Evolutionary conservation across 1,140 invertebrate genomes (phyloP), one percentile per base, ranked within the genome.

Genomic region (Agrilus planipennis): DNA sequence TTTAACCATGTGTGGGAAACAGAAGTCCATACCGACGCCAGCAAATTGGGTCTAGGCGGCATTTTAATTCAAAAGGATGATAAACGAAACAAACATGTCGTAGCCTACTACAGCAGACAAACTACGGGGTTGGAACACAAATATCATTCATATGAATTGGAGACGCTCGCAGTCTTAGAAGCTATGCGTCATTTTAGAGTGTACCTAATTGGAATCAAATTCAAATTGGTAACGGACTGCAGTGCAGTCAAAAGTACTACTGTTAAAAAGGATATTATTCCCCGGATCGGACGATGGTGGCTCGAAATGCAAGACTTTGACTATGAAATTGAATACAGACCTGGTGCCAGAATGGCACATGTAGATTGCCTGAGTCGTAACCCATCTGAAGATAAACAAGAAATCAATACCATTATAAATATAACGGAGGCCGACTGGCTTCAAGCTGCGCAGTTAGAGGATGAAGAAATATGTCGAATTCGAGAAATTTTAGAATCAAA

Each of bases 151-250:
- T 50, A 41, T 29, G 48, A 52, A 39, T 36, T 55, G 14, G 50
- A 56, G 36, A 34, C 51, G 17, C 7, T 58, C n/a, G 56, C 56
- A 0, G 41, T 46, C 9, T 30, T 43, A 10, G 22, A 31, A 10
- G 20, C 18, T 20, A n/a, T 45, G 21, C 15, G 44, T 18, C 28
- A 25, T 12, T 34, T 63, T 27, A 44, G 57, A 22, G 50, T 58
- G 7, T 65, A 57, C 32, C 14, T 64, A 9, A 11, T 62, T 11
- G 60, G 60, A 0, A 57, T 54, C 14, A 30, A 34, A 7, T 67
- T 67, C 27, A 57, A 30, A 36, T 50, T 55, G 25, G 49, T 61
- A 34, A 64, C 39, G 2, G 61, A 52, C 54, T 65, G 61, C 35
- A 39, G 49, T n/a, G 31, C 43, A 1, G 34, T 51, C 31, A 35